phyloP scores from a whole-genome alignment of 2,888 invertebrate genomes.

The Mesopsocus fuscifrons region DNA sequence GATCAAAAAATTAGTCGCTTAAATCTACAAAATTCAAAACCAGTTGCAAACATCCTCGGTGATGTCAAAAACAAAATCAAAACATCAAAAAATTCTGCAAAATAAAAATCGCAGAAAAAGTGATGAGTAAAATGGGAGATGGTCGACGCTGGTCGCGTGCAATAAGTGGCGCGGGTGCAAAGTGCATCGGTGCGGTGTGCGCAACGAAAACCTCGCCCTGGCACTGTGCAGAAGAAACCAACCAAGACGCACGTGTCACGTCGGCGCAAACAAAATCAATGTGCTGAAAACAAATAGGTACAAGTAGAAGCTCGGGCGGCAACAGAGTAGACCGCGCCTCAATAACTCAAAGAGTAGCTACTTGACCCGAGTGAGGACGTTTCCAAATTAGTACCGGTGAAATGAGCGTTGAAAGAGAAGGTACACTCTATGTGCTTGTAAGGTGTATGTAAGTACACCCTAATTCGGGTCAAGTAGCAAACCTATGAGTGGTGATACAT shows the following conservation, averaged over 20 bases:
- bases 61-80: too few relatives aligned
- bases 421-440: too few relatives aligned
- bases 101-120: slow-evolving; percentile 49
- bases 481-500: too few relatives aligned
- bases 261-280: neutral
- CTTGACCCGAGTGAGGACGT: too few relatives aligned
- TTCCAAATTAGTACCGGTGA: too few relatives aligned
- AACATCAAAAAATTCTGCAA: slow-evolving; percentile 21
- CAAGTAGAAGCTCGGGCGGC: neutral
- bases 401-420: too few relatives aligned
- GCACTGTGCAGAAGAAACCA: neutral
- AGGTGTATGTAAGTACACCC: too few relatives aligned
- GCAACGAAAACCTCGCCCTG: neutral
- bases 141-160: too few relatives aligned
- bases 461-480: too few relatives aligned
- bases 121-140: slow-evolving; percentile 30
- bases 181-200: neutral
- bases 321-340: too few relatives aligned
- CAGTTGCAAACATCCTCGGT: slow-evolving; percentile 18
- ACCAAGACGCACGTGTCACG: neutral
- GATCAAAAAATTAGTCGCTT: slow-evolving; percentile 36
- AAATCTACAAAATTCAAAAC: slow-evolving; percentile 32
- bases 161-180: too few relatives aligned
- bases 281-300: neutral
- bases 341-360: too few relatives aligned